Base-by-base conservation (phyloP, 2,113 vertebrate species). In the Xiphorhynchus elegans region DNA sequence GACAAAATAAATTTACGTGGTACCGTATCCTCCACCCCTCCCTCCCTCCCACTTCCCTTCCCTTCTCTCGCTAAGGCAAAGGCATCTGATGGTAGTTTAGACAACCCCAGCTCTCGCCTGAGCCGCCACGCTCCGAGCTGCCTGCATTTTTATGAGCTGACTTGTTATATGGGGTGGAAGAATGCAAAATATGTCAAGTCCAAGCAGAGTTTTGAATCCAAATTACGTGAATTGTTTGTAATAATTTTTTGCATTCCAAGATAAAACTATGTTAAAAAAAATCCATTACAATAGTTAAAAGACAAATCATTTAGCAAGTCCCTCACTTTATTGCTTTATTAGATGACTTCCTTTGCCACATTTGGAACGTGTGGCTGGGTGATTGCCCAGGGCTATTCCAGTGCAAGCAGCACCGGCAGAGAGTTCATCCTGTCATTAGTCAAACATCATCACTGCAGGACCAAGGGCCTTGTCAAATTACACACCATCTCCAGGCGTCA, bases 141-240 rank as follows among this genome's bases (percentile, higher is more conserved):
- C 82, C 96, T 94, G 97, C 95, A 93, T 97, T 97, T 98, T 98
- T 97, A 97, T 82, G 87, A 97, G 97, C 97, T 95, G 96, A 95
- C 94, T 97, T 84, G 92, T 97, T 96, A 86, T 33, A 69, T 29
- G 80, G 87, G 90, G 89, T 42, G 37, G 92, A 89, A 94, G 93
- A 85, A 93, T 84, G 89, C 93, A 77, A 96, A 95, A 96, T 96
- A 84, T 96, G 97, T 98, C 98, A 97, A 95, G 96, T 93, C 95
- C 97, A 96, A 95, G 97, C 95, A 76, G 95, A 96, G 96, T 92
- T 96, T 49, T 68, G 97, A 98, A 98, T 97, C 62, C 82, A 96
- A 97, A 97, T 94, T 83, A 94, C 95, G 97, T 97, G 98, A 97
- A 98, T 98, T 97, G 98, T 70, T 92, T 42, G 96, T 97, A 98